A percentile compares a stretch with the other conserved stretches of the same genome.
Conservation (phyloP, 2,797 vertebrate genomes). For the Uromys caudimaculatus region DNA sequence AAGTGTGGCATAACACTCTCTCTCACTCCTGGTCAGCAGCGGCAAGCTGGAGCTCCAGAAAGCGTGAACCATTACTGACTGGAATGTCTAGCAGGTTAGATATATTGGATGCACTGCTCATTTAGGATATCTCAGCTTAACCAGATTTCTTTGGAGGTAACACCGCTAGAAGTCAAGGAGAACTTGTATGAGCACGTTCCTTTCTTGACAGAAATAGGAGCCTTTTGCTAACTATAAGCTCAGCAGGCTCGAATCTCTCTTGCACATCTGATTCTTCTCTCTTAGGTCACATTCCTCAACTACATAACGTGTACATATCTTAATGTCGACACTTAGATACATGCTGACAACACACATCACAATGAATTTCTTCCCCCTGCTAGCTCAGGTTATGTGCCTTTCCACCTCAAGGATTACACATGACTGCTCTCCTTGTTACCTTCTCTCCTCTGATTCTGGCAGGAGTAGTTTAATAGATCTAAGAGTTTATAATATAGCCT, state of each 20-base stretch:
- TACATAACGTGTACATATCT: neutral
- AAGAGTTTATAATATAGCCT: neutral
- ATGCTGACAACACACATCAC: neutral
- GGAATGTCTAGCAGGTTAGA: neutral
- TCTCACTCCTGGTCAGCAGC: neutral
- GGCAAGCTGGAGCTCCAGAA: too few species aligned
- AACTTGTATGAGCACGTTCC: neutral
- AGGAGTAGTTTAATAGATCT: neutral
- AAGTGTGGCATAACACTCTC: too few species aligned
- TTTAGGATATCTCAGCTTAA: neutral
- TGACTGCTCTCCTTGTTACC: neutral
- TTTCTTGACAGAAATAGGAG: neutral
- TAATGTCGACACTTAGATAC: neutral
- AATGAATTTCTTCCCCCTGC: neutral
- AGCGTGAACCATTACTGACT: too few species aligned
- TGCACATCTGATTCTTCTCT: neutral
- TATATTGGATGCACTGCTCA: neutral
- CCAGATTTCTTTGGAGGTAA: neutral
- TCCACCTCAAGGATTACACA: neutral
- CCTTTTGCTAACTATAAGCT: constrained; percentile 1
- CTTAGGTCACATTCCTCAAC: neutral
- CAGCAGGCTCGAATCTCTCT: neutral
- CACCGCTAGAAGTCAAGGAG: neutral
- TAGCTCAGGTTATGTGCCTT: neutral
- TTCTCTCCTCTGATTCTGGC: neutral